Percentiles rank a stretch among this genome's conserved stretches.
Conservation (phyloP, 2,113 vertebrate genomes). For the Corythoichthys haematopterus region DNA sequence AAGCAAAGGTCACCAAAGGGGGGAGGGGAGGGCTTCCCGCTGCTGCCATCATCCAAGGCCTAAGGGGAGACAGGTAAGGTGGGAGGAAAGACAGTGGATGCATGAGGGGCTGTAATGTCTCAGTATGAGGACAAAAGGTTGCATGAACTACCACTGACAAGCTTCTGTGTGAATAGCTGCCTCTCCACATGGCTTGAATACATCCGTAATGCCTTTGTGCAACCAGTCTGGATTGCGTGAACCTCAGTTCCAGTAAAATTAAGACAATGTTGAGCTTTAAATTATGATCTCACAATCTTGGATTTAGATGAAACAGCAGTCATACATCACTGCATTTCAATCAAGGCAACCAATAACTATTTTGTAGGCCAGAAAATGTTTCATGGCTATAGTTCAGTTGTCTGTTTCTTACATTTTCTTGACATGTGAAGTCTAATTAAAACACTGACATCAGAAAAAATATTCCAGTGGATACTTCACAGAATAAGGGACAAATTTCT, state of each 20-base stretch:
- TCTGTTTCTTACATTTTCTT: neutral
- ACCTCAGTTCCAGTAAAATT: neutral
- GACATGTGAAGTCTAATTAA: neutral
- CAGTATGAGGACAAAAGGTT: slow-evolving; percentile 12
- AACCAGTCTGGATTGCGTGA: neutral
- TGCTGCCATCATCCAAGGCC: slow-evolving; percentile 84
- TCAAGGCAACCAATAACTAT: neutral
- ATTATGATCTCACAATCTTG: neutral
- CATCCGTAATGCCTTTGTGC: neutral
- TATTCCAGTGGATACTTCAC: neutral
- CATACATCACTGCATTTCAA: neutral
- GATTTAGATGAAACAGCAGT: neutral
- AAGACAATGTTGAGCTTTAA: neutral
- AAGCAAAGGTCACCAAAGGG: slow-evolving; percentile 82
- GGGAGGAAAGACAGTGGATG: neutral
- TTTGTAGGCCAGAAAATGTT: neutral
- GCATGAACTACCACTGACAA: slow-evolving; percentile 25
- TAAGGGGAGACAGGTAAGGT: slow-evolving; percentile 45
- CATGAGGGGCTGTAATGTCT: slow-evolving; percentile 12
- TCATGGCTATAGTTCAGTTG: neutral
- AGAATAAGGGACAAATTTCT: neutral
- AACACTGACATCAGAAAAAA: neutral
- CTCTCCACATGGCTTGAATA: slow-evolving; percentile 16
- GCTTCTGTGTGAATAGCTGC: slow-evolving; percentile 14
- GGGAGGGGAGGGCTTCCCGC: slow-evolving; percentile 64